Percentiles rank a stretch among this genome's conserved stretches.
These are phyloP conservation scores for Neoascia interrupta DNA, from an alignment of 2,888 invertebrate species.

Conservation along the genomic window DNA sequence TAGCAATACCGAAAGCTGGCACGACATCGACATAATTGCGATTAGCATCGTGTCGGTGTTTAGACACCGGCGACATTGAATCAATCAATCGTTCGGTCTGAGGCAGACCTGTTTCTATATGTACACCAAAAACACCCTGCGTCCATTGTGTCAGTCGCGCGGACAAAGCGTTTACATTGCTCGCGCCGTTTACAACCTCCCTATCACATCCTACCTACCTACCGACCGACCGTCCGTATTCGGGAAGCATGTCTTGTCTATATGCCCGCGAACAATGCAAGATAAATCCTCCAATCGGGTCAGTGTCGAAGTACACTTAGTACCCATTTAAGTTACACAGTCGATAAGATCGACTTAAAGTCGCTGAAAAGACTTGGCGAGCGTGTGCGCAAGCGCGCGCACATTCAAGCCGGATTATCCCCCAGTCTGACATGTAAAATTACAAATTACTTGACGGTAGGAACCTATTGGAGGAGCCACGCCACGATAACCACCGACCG, in stretches of 20 bases:
- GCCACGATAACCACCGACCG: constrained; percentile 28
- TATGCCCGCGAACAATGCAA: constrained; percentile 63
- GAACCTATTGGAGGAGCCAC: constrained; percentile 40
- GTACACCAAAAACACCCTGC: not conserved
- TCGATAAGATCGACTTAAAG: constrained; percentile 61
- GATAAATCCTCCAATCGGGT: constrained; percentile 66
- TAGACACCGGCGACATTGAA: constrained; percentile 68
- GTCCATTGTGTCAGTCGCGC: not conserved
- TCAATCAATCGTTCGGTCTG: constrained; percentile 59
- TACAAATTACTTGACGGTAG: constrained; percentile 68
- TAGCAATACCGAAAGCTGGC: constrained; percentile 16
- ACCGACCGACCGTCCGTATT: too few relatives aligned
- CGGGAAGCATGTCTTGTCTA: constrained; percentile 31
- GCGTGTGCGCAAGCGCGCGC: constrained; percentile 42
- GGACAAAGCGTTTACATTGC: not conserved
- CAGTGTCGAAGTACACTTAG: constrained; percentile 69
- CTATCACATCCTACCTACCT: constrained; percentile 42
- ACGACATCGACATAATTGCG: constrained; percentile 67
- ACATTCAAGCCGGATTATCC: constrained; percentile 68
- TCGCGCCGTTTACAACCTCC: constrained; percentile 18
- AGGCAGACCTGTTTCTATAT: constrained; percentile 44
- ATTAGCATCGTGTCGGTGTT: constrained; percentile 67
- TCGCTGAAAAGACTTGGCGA: constrained; percentile 22
- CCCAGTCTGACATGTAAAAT: constrained; percentile 66
- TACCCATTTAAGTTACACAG: constrained; percentile 68